phyloP scores from a whole-genome alignment of 2,888 invertebrate species.

The Beris chalybata region DNA sequence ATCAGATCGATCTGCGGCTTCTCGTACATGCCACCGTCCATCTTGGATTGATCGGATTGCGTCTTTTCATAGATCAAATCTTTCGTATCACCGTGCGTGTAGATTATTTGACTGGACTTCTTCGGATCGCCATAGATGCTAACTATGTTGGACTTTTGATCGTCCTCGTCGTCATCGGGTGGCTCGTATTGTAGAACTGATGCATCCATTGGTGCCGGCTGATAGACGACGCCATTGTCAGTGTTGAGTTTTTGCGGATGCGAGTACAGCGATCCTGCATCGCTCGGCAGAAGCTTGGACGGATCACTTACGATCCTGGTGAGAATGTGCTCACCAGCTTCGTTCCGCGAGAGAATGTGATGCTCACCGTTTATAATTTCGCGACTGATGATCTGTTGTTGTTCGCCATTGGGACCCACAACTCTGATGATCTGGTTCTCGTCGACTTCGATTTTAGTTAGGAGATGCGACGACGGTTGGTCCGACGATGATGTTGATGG shows the following conservation, averaged over 20 bases:
- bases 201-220: constrained; percentile 54
- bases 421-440: constrained; percentile 57
- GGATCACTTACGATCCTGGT: constrained; percentile 57
- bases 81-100: constrained; percentile 56
- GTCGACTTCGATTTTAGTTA: constrained; percentile 56
- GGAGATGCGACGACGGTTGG: constrained; percentile 47
- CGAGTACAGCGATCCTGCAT: constrained; percentile 53
- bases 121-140: constrained; percentile 54
- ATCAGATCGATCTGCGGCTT: constrained; percentile 72
- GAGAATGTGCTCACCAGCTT: constrained; percentile 57
- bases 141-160: constrained; percentile 45
- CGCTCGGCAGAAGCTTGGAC: constrained; percentile 54
- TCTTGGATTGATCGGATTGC: constrained; percentile 32
- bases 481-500: constrained; percentile 42
- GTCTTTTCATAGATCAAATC: constrained; percentile 49
- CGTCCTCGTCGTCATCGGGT: constrained; percentile 42
- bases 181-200: constrained; percentile 54
- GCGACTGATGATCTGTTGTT: constrained; percentile 56
- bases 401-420: constrained; percentile 56
- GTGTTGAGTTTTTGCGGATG: constrained; percentile 51
- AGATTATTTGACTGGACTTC: constrained; percentile 56
- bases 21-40: constrained; percentile 37
- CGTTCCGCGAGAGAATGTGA: constrained; percentile 56
- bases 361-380: constrained; percentile 57
- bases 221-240: constrained; percentile 50